Evolutionary conservation across 2,797 vertebrate genomes (phyloP).

Genomic region (Coracias cyanogaster): DNA sequence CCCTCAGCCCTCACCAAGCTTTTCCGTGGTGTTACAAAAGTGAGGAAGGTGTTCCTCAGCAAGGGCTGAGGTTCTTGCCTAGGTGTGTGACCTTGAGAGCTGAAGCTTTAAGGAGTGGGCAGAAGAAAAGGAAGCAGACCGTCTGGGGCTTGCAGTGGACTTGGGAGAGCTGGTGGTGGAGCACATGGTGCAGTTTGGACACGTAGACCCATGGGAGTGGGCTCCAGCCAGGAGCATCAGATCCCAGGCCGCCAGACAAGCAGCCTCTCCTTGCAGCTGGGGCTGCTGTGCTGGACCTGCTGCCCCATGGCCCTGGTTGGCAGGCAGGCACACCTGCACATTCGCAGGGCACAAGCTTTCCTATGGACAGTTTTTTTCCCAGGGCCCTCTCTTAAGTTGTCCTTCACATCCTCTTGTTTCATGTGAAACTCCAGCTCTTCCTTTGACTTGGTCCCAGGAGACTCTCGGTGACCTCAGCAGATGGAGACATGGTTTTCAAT

Average conservation of each 20-base stretch:
- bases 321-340: not conserved
- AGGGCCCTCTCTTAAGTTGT: not conserved
- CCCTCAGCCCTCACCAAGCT: not conserved
- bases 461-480: not conserved
- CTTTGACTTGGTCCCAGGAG: not conserved
- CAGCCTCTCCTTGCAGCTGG: not conserved
- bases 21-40: not conserved
- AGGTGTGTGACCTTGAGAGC: not conserved
- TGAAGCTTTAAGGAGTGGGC: not conserved
- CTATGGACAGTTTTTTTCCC: not conserved
- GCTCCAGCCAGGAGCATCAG: not conserved
- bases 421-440: not conserved
- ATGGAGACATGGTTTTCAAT: not conserved
- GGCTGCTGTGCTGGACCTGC: not conserved
- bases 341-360: not conserved
- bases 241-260: not conserved
- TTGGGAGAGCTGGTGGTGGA: not conserved
- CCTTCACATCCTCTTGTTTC: not conserved
- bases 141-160: not conserved
- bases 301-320: not conserved
- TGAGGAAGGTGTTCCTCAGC: not conserved
- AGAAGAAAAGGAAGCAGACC: accelerated
- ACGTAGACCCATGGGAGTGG: accelerated
- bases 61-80: not conserved
- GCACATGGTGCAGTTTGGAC: not conserved